phyloP scores from a whole-genome alignment of 2,797 vertebrate genomes.

The Leptoclinus maculatus region DNA sequence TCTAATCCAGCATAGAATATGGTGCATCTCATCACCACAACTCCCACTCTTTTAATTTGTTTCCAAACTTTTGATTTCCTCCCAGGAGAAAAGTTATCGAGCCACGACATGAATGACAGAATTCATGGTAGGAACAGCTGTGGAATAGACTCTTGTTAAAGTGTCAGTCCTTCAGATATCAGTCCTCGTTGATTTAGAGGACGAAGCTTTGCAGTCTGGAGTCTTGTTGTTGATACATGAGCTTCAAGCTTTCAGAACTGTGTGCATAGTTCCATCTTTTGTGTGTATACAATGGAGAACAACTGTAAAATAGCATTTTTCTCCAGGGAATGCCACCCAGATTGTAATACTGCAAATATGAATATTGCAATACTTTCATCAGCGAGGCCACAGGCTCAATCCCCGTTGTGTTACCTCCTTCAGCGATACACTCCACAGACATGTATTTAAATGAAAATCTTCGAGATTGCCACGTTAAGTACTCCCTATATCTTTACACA shows the following conservation, averaged over 20 bases:
- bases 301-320: neutral
- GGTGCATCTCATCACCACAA: conserved; percentile 67
- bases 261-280: neutral
- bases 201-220: neutral
- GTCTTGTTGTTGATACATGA: neutral
- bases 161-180: neutral
- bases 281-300: neutral
- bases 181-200: neutral
- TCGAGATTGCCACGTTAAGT: neutral
- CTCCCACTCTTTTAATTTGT: conserved; percentile 69
- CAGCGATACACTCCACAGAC: neutral
- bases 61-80: conserved; percentile 68
- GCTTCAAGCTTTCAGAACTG: no score
- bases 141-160: conserved; percentile 10
- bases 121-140: conserved; percentile 19
- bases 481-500: neutral
- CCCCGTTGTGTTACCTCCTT: neutral
- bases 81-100: conserved; percentile 37
- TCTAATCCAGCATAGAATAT: conserved; percentile 76
- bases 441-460: neutral
- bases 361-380: neutral
- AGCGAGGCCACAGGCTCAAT: neutral
- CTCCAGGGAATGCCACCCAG: no score
- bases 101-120: conserved; percentile 39
- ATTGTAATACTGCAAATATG: neutral